Base-by-base conservation (phyloP, 2,113 vertebrate genomes). In the Megaleporinus macrocephalus region DNA sequence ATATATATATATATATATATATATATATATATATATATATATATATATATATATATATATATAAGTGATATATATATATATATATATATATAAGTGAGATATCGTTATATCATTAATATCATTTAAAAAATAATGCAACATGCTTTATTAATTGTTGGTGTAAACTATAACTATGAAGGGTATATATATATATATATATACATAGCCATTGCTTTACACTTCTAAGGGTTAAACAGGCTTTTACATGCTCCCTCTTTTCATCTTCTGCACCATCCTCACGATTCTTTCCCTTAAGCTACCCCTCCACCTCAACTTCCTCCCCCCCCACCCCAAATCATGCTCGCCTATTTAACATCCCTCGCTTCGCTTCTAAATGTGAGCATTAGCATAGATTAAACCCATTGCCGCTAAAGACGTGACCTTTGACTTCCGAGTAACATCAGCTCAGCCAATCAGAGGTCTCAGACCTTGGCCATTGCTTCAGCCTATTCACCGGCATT, bases 401-500 rank as follows among this genome's bases (percentile, higher is more conserved):
- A 49, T 15, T 66, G 73, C 75, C 47, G 74, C 65, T 86, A 75
- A 81, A 72, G 33, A 55, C 72, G 49, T 76, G 55, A 82, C 74
- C 75, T 85, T 75, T 62, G 63, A 76, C 72, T 61, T 51, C 22
- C 44, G 75, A 7, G 61, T 75, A 55, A n/a, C 66, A 30, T 76
- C 72, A 59, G 27, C 61, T 72, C 72, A 79, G 29, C 53, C 69
- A 61, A 44, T 62, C 51, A 49, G 49, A 62, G 44, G 14, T 76
- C 41, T 20, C 24, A 27, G 57, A 55, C 69, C 55, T 59, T 62
- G 44, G 22, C 24, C 44, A 62, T 73, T 20, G 36, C 68, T 29
- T 53, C 63, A 63, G 76, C 79, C 49, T 73, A 81, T 83, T 78
- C 74, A 78, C 36, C 85, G 68, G 47, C 77, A 86, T 83, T 83